Base-by-base conservation (phyloP, 2,888 invertebrate genomes). In the Protodeltote pygarga region DNA sequence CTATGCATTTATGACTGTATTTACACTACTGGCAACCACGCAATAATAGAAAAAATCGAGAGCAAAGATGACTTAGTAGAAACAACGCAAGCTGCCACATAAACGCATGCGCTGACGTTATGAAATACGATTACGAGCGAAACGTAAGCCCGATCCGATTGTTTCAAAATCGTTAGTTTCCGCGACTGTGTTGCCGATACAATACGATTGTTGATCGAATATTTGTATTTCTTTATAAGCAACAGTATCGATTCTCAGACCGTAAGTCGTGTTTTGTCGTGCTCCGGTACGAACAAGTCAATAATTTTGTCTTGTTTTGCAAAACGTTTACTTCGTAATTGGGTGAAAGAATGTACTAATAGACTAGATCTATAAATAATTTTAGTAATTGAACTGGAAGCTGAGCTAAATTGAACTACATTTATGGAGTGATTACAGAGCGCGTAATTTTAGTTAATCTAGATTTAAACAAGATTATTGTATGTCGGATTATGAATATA, bases 111-210 rank as follows among this genome's bases (percentile, higher is more conserved):
- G 38, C 44, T 64, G 65, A 62, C 63, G 44, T 58, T 62, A 55
- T 69, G 66, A 72, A 73, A 77, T 65, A 62, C 61, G 64, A 73
- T 63, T 71, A 54, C 44, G 46, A 44, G 47, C 45, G 59, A 58
- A 67, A 71, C 37, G 60, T 48, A 68, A 70, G 53, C 46, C 48
- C 25, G 48, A 51, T 44, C 48, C 68, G 62, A 73, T 75, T 76
- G 75, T 79, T 75, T 65, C 66, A 68, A 64, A 74, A 79, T 66
- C 64, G 65, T 70, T 65, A 73, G 60, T 72, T 77, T 73, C 75
- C 71, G 69, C 61, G 69, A 69, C 62, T 60, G 49, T 51, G 62
- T 68, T 41, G 54, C 40, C 24, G 38, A 68, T 70, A 66, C 67
- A 65, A 58, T 48, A 48, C 65, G 62, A 69, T 62, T 73, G 71